Base-by-base conservation (phyloP, 2,113 vertebrate genomes). In the Cyanoramphus novaezelandiae region DNA sequence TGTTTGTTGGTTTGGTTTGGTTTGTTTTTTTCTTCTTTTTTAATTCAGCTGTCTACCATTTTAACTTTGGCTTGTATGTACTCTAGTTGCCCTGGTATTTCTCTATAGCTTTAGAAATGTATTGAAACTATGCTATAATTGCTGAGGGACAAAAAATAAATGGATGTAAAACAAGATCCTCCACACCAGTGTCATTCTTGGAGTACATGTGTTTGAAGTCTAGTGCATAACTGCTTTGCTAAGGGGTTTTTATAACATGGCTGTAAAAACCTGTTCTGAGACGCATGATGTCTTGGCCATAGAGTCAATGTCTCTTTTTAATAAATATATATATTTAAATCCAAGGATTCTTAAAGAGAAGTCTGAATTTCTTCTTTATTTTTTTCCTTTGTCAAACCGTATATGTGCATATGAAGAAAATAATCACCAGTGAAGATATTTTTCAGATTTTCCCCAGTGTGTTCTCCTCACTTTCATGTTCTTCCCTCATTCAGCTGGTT, bases 51-150 rank as follows among this genome's bases (percentile, higher is more conserved):
- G 92, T 98, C 96, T 97, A 96, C 90, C 93, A 96, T 91, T 93
- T 93, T 82, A 96, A 96, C 96, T 97, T 78, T 96, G 95, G 95
- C 95, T 97, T 97, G 96, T 97, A 96, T 97, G 96, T 97, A 97
- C 97, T 97, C 96, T 97, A 97, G 96, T 97, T 94, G 95, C 97
- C 97, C 97, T 97, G 97, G 96, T 97, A 97, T 97, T 96, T 97
- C 96, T 97, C 97, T 97, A 95, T 97, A 97, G 97, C 96, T 95
- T 97, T 97, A 97, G 97, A 97, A 97, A 91, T 97, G 97, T 97
- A 97, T 92, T 97, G 97, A 95, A 92, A 97, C 88, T 95, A 97
- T 97, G 97, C 97, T 97, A 97, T 96, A 97, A 97, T 96, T 97
- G 94, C 97, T 95, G 96, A 96, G 96, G 97, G 97, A 97, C 95